Percentiles rank a stretch among this genome's conserved stretches.
phyloP scores from a whole-genome alignment of 2,797 vertebrate genomes.

The Hirundo rustica region DNA sequence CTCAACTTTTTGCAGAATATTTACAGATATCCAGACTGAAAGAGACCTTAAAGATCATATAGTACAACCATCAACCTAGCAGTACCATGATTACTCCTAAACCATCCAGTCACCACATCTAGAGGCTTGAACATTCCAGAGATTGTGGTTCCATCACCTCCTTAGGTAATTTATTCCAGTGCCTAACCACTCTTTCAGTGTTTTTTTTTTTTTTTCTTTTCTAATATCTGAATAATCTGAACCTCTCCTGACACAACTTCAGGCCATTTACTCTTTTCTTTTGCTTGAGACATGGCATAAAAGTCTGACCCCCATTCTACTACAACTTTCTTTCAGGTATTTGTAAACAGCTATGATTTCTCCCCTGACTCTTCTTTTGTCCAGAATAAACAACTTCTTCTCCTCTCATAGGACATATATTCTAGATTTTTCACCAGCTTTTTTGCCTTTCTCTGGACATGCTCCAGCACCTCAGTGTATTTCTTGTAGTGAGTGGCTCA shows the following conservation, averaged over 20 bases:
- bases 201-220: background rate
- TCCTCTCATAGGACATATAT: background rate
- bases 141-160: background rate
- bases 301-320: background rate
- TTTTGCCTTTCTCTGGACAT: background rate
- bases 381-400: background rate
- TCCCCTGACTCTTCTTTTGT: background rate
- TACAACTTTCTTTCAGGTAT: background rate
- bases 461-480: background rate
- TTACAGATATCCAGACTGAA: background rate
- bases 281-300: background rate
- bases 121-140: background rate
- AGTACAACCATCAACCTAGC: background rate
- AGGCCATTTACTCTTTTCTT: background rate
- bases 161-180: background rate
- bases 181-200: too few relatives aligned
- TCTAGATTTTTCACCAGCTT: background rate
- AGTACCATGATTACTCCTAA: background rate
- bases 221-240: background rate
- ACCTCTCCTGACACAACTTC: background rate
- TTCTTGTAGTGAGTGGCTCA: background rate
- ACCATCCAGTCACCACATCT: fast-evolving
- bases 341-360: fast-evolving
- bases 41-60: background rate
- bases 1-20: background rate